Evolutionary conservation across 2,113 vertebrate genomes (phyloP), one percentile per base, ranked within the genome.

Genomic region (Misgurnus mizolepis): DNA sequence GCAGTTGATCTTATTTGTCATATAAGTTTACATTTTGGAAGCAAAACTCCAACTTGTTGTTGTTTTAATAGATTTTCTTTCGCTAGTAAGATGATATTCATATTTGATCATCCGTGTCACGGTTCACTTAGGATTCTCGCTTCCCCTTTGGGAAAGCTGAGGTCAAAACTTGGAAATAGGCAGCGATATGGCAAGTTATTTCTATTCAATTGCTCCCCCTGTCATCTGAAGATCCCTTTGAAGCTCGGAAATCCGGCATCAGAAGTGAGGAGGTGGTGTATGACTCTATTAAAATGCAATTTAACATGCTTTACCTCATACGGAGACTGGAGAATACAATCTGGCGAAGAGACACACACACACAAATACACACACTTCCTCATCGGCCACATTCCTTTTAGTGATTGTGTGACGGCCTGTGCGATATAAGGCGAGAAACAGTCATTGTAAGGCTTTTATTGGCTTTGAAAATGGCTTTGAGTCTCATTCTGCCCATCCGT

Each of bases 251-350:
- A 67, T 79, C 56, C 11, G 49, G 75, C 76, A 67, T 68, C 22
- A 79, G 65, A 84, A 82, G 79, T 70, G 65, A 85, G 72, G 67
- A 66, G 73, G 71, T 82, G 86, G 67, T 34, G 27, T 76, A 72
- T 60, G 82, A 77, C 80, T 83, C 79, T 87, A 80, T 88, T 88
- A 85, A 87, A 90, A 84, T 77, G 72, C 70, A 84, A 87, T 89
- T 88, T 88, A 79, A 79, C 80, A 84, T 83, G 83, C 78, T 85
- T 87, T 86, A 84, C 67, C 67, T 79, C 69, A 84, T 77, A 79
- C 64, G 40, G 76, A 84, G 71, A 72, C 64, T 53, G 75, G 45
- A 81, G 75, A 81, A 83, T 67, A 61, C 80, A 78, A 73, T 75
- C 71, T 81, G 39, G 40, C 72, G n/a, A 68, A 43, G 47, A 67